Conservation (phyloP, 2,888 invertebrate species). For the Pocota personata region DNA sequence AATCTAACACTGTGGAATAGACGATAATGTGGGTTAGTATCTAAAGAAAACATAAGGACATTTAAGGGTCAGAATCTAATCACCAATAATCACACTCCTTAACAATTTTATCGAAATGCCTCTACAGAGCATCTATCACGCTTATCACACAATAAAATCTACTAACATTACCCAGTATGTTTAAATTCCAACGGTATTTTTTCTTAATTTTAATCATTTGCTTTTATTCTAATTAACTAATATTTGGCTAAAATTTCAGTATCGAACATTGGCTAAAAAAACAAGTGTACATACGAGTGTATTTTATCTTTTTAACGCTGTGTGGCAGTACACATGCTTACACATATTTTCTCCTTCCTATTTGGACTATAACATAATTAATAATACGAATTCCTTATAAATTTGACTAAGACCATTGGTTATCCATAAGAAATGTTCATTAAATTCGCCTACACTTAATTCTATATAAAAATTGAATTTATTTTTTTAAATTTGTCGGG, state of each 20-base stretch:
- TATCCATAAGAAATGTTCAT: conserved; percentile 1
- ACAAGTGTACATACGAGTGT: conserved; percentile 1
- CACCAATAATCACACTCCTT: background rate
- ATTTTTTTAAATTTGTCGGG: background rate
- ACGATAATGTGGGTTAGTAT: too few species aligned
- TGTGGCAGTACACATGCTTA: conserved; percentile 51
- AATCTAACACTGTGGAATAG: too few species aligned
- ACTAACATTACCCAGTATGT: background rate
- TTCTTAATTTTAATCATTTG: background rate
- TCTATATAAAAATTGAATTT: conserved; percentile 1
- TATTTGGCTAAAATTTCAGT: background rate
- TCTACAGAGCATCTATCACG: background rate
- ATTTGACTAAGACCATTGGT: background rate
- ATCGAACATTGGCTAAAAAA: conserved; percentile 13
- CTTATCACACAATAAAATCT: background rate
- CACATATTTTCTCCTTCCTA: background rate
- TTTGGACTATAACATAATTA: conserved; percentile 23
- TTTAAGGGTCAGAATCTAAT: background rate
- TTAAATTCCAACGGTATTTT: background rate
- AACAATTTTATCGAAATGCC: background rate
- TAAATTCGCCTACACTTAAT: conserved; percentile 1
- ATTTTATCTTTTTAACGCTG: background rate
- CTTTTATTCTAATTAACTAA: background rate
- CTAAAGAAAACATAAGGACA: too few species aligned
- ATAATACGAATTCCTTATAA: conserved; percentile 10